These are phyloP conservation scores for Ellobium chinense DNA, from an alignment of 2,888 invertebrate species.

Conservation along the genomic window DNA sequence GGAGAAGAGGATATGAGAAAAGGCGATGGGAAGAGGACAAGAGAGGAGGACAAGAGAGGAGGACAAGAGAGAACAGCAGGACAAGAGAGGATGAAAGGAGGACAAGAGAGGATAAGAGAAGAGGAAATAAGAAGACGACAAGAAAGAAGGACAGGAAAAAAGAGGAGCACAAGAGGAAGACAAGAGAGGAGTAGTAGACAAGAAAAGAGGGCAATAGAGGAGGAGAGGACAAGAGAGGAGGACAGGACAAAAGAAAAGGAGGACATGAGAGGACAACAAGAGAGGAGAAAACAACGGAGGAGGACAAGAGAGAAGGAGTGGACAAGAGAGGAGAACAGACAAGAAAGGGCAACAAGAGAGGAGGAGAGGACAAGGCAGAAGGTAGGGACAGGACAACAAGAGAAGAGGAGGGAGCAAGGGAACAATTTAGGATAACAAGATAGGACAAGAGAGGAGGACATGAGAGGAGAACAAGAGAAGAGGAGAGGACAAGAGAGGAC, in stretches of 20 bases:
- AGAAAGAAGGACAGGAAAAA: background rate
- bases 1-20: too few species aligned
- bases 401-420: background rate
- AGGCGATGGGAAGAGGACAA: too few species aligned
- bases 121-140: background rate
- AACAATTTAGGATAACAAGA: background rate
- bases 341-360: background rate
- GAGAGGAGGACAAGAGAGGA: background rate
- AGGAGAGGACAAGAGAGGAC: background rate
- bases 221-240: background rate
- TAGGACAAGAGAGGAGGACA: background rate
- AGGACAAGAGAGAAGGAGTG: background rate
- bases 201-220: background rate
- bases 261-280: background rate
- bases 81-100: too few species aligned
- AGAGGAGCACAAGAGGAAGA: too few species aligned
- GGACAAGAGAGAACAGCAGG: background rate
- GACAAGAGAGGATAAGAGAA: too few species aligned
- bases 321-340: constrained; percentile 6
- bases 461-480: background rate
- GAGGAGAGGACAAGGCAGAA: background rate
- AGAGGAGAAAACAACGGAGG: background rate
- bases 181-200: background rate
- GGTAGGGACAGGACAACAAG: background rate
- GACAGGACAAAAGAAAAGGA: background rate